These are phyloP conservation scores for Acromyrmex echinatior DNA, from an alignment of 1,140 invertebrate genomes.

Conservation along the genomic window DNA sequence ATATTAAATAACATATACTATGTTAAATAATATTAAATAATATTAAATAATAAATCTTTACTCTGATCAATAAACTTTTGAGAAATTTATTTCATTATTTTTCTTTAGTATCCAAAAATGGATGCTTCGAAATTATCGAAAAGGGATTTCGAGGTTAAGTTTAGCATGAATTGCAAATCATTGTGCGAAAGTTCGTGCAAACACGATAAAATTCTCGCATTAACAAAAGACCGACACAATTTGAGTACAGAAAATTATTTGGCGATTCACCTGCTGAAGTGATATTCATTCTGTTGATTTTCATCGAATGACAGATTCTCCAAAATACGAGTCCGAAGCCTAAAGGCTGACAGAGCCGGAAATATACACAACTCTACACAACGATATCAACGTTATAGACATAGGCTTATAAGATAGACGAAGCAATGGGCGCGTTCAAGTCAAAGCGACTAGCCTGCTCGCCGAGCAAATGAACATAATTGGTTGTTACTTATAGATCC, in stretches of 20 bases:
- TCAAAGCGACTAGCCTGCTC: too few species aligned
- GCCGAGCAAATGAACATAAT: too few species aligned
- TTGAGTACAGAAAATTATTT: conserved; percentile 2
- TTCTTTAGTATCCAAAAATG: conserved; percentile 36
- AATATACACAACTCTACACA: not conserved
- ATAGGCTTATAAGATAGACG: too few species aligned
- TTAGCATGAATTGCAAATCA: conserved; percentile 82
- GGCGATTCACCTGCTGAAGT: conserved; percentile 85
- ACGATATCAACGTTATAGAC: too few species aligned
- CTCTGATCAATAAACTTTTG: not conserved
- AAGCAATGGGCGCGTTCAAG: too few species aligned
- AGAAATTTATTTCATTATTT: not conserved
- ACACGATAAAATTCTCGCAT: conserved; percentile 32
- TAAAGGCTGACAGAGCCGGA: too few species aligned
- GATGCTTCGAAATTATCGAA: conserved; percentile 35
- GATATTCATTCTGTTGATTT: conserved; percentile 85
- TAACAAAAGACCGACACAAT: conserved; percentile 20
- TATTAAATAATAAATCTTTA: not conserved
- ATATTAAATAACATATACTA: not conserved
- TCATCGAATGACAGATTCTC: conserved; percentile 32
- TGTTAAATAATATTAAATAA: too few species aligned
- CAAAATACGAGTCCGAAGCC: not conserved
- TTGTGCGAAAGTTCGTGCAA: conserved; percentile 34
- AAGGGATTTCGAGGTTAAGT: conserved; percentile 77
- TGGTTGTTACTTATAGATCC: too few species aligned